These are phyloP conservation scores for Todus mexicanus DNA, from an alignment of 2,797 vertebrate species.

Conservation along the genomic window DNA sequence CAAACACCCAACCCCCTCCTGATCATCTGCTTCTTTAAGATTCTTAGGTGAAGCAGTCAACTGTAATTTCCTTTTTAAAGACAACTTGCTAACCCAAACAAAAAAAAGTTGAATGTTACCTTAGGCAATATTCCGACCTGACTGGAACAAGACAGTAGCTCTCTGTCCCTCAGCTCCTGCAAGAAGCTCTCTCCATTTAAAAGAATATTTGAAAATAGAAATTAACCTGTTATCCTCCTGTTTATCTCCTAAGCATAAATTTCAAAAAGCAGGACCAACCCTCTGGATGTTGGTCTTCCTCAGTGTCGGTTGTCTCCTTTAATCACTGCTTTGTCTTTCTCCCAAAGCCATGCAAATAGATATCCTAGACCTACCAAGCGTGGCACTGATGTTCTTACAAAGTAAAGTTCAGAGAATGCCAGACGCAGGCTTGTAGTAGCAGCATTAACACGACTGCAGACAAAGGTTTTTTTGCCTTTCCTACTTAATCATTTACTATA, in stretches of 20 bases:
- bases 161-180: background rate
- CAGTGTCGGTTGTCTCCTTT: background rate
- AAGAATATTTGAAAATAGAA: background rate
- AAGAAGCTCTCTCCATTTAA: background rate
- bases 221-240: background rate
- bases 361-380: background rate
- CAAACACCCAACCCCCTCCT: background rate
- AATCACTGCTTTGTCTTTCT: background rate
- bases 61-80: background rate
- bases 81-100: background rate
- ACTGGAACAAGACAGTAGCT: background rate
- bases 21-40: background rate
- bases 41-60: background rate
- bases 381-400: background rate
- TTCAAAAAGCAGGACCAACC: background rate
- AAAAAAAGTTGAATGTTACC: background rate
- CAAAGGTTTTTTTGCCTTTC: background rate
- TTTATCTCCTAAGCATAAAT: background rate
- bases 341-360: background rate
- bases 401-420: background rate
- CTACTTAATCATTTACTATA: background rate
- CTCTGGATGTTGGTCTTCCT: background rate
- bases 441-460: background rate
- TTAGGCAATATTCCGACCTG: slow-evolving; percentile 17
- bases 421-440: background rate